A percentile compares a stretch with the other conserved stretches of the same genome.
Conservation (phyloP, 2,888 invertebrate genomes). For the Galerucella calmariensis region DNA sequence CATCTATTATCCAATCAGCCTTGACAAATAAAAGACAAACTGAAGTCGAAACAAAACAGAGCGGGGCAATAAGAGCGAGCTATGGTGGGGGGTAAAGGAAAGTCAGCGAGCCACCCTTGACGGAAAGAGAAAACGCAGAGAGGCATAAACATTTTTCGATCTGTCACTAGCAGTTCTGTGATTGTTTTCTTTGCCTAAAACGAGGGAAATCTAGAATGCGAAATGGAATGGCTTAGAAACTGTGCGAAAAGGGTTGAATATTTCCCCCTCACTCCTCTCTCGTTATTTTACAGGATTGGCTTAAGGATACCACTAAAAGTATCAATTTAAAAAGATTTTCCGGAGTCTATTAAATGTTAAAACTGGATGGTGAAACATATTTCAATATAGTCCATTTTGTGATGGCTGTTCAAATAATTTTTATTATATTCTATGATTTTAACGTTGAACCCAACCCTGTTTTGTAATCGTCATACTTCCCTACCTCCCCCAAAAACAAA, state of each 20-base stretch:
- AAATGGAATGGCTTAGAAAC: conserved; percentile 32
- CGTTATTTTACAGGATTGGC: background rate
- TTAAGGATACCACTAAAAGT: background rate
- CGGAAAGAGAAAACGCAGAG: conserved; percentile 25
- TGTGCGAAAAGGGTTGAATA: conserved; percentile 55
- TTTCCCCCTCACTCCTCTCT: conserved; percentile 47
- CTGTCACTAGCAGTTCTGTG: conserved; percentile 41
- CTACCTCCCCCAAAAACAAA: conserved; percentile 51
- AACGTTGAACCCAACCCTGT: no score
- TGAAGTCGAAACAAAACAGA: conserved; percentile 40
- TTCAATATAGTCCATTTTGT: no score
- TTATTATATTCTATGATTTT: no score
- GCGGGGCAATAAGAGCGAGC: conserved; percentile 27
- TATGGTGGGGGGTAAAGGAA: conserved; percentile 25
- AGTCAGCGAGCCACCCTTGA: conserved; percentile 13
- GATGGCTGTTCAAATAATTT: no score
- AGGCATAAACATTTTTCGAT: no score
- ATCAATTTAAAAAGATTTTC: no score
- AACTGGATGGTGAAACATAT: no score
- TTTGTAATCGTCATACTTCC: no score
- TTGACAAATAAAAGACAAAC: conserved; percentile 40
- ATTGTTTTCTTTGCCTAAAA: conserved; percentile 39
- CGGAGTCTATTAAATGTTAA: no score
- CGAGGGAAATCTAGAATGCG: conserved; percentile 21
- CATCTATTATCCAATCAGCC: conserved; percentile 35